phyloP scores from a whole-genome alignment of 2,797 vertebrate genomes.

The Gadopsis bispinosus region DNA sequence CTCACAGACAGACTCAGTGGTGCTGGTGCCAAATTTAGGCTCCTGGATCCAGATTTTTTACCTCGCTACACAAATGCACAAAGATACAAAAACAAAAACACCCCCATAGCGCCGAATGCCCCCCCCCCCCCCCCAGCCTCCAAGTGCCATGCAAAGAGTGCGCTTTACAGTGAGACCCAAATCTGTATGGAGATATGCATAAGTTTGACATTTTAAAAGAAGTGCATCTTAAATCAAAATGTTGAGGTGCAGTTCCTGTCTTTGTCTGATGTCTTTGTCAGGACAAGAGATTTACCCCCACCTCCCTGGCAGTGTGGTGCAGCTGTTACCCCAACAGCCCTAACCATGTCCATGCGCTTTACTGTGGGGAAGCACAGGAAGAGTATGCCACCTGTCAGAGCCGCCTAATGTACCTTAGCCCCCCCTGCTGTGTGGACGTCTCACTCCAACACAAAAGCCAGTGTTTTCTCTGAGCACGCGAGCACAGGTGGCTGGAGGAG shows the following conservation, averaged over 20 bases:
- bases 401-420: constrained; percentile 70
- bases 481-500: constrained; percentile 84
- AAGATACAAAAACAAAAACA: constrained; percentile 62
- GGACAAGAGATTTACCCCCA: background rate
- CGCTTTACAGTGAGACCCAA: constrained; percentile 1
- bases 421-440: constrained; percentile 79
- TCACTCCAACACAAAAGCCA: constrained; percentile 81
- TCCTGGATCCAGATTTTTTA: constrained; percentile 55
- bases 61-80: constrained; percentile 44
- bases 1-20: constrained; percentile 40
- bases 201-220: background rate
- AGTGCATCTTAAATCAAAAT: constrained; percentile 10
- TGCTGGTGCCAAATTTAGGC: constrained; percentile 49
- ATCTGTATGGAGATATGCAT: constrained; percentile 5
- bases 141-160: constrained; percentile 10
- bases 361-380: constrained; percentile 44
- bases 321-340: constrained; percentile 72
- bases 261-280: constrained; percentile 37
- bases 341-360: constrained; percentile 29
- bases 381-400: constrained; percentile 82
- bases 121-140: constrained; percentile 30
- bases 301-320: constrained; percentile 39
- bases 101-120: constrained; percentile 23
- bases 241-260: background rate
- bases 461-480: constrained; percentile 78